phyloP scores from a whole-genome alignment of 2,113 vertebrate genomes.

The Nesoenas mayeri region DNA sequence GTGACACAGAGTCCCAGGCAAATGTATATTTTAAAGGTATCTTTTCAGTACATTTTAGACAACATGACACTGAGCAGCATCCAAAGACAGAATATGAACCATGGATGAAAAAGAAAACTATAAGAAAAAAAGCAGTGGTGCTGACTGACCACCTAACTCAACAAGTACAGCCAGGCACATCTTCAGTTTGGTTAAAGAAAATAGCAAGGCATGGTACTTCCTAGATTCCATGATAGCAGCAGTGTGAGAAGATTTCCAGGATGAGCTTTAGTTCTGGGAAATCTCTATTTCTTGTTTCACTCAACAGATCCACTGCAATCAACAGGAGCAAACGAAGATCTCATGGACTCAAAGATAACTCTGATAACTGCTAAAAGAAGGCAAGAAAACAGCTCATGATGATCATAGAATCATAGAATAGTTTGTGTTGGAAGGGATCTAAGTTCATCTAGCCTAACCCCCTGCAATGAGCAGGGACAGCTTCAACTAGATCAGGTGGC shows the following conservation, averaged over 20 bases:
- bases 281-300: not conserved
- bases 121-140: not conserved
- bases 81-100: not conserved
- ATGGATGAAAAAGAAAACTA: not conserved
- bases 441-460: no score
- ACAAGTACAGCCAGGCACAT: not conserved
- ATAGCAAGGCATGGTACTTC: not conserved
- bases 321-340: not conserved
- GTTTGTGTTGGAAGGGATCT: not conserved
- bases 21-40: not conserved
- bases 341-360: not conserved
- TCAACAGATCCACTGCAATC: not conserved
- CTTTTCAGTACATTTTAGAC: not conserved
- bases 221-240: not conserved
- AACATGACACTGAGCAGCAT: not conserved
- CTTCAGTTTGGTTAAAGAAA: not conserved
- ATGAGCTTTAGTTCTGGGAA: not conserved
- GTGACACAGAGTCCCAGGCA: not conserved
- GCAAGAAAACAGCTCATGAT: not conserved
- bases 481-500: no score
- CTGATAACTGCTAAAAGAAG: not conserved
- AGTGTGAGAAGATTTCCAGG: not conserved
- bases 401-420: not conserved
- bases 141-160: not conserved
- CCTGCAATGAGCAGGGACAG: no score